Conservation (phyloP, 2,888 invertebrate genomes). For the Dorcus parallelipipedus region DNA sequence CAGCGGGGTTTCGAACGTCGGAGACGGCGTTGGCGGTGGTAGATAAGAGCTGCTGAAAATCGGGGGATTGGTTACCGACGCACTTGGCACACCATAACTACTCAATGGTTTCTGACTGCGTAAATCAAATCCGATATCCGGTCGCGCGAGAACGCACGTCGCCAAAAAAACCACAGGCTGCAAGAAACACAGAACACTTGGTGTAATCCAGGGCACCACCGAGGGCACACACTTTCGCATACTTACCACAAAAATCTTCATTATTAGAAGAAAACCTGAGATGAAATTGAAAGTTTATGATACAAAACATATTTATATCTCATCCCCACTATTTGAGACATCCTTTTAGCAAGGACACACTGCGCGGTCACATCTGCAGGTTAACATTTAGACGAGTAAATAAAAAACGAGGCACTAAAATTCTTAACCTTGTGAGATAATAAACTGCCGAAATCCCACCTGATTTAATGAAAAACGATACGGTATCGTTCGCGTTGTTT, state of each 20-base stretch:
- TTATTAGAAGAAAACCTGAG: slow-evolving; percentile 22
- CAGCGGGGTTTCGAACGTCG: slow-evolving; percentile 12
- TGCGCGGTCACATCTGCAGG: slow-evolving; percentile 29
- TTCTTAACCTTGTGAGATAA: slow-evolving; percentile 32
- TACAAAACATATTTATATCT: slow-evolving; percentile 34
- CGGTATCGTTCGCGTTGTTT: no score
- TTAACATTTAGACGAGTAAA: slow-evolving; percentile 37
- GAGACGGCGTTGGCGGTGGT: slow-evolving; percentile 18
- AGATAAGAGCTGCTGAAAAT: slow-evolving; percentile 21
- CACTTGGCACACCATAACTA: slow-evolving; percentile 48
- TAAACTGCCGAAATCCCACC: slow-evolving; percentile 7
- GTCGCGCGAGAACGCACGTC: slow-evolving; percentile 55
- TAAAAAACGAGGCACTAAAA: slow-evolving; percentile 33
- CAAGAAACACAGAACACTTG: slow-evolving; percentile 26
- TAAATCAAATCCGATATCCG: slow-evolving; percentile 56
- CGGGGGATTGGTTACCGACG: slow-evolving; percentile 22
- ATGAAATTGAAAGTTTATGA: slow-evolving; percentile 20
- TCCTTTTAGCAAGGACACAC: slow-evolving; percentile 44
- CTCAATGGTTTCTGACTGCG: slow-evolving; percentile 50
- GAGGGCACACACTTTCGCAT: slow-evolving; percentile 6
- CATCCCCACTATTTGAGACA: slow-evolving; percentile 40
- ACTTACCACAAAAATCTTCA: slow-evolving; percentile 41
- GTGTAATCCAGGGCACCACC: slow-evolving; percentile 7
- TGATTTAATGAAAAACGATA: background rate
- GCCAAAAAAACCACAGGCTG: slow-evolving; percentile 40